phyloP scores from a whole-genome alignment of 2,797 vertebrate genomes.

The Menidia menidia region DNA sequence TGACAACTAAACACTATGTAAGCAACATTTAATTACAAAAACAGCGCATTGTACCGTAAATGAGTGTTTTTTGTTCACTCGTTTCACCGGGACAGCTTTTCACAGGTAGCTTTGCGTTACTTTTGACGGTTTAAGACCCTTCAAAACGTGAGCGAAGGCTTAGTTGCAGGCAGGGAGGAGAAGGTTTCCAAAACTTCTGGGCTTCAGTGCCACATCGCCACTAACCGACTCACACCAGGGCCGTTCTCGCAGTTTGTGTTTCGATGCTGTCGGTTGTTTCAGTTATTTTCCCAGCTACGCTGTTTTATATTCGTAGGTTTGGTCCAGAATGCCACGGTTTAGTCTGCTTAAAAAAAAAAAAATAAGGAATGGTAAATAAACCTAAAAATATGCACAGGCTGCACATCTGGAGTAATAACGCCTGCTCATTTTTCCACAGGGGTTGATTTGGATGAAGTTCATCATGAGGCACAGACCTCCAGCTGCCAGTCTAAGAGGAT shows the following conservation, averaged over 20 bases:
- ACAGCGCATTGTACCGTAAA: accelerated
- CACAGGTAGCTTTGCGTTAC: accelerated
- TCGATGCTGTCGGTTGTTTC: background rate
- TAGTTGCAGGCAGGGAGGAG: conserved; percentile 27
- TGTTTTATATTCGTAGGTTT: background rate
- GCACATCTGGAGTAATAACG: background rate
- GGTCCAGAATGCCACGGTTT: background rate
- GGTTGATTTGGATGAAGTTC: conserved; percentile 58
- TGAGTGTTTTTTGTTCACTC: background rate
- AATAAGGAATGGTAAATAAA: background rate
- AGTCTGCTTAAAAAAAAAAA: no score
- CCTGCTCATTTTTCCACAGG: conserved; percentile 46
- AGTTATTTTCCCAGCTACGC: background rate
- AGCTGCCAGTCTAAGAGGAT: conserved; percentile 11
- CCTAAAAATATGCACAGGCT: background rate
- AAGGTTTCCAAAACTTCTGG: conserved; percentile 53
- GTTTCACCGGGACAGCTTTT: no score
- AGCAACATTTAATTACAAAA: conserved; percentile 36
- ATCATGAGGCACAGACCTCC: conserved; percentile 35
- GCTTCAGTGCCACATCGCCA: conserved; percentile 73
- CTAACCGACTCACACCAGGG: conserved; percentile 17
- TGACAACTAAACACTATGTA: conserved; percentile 67
- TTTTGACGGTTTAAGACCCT: accelerated
- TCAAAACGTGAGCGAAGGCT: conserved; percentile 1
- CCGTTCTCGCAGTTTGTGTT: background rate